These are phyloP conservation scores for Istiophorus platypterus DNA, from an alignment of 2,113 vertebrate genomes.

Conservation along the genomic window DNA sequence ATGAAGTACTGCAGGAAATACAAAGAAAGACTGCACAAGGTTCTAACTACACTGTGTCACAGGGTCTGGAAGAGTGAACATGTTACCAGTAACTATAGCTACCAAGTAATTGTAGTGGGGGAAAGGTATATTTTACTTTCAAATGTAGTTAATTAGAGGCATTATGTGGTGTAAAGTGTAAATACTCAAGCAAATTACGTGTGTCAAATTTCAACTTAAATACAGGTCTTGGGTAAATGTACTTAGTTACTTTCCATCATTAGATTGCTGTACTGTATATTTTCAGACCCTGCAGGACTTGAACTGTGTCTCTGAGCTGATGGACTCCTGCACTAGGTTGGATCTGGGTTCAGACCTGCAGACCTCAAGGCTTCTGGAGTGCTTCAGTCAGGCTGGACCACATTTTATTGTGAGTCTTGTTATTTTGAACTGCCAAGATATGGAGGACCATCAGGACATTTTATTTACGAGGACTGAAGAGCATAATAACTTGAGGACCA, in stretches of 20 bases:
- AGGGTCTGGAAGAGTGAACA: background rate
- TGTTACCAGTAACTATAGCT: background rate
- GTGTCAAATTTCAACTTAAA: too few relatives aligned
- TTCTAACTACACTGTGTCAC: background rate
- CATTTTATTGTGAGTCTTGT: constrained; percentile 85
- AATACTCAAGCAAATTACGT: too few relatives aligned
- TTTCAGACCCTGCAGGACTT: constrained; percentile 62
- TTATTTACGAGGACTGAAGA: too few relatives aligned
- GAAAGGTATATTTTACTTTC: too few relatives aligned
- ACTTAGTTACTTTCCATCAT: background rate
- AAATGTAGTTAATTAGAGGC: background rate
- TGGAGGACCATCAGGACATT: background rate
- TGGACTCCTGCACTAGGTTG: constrained; percentile 62
- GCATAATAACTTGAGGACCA: too few relatives aligned
- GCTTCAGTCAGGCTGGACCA: constrained; percentile 86
- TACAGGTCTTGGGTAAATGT: too few relatives aligned
- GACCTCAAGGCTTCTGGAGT: constrained; percentile 82
- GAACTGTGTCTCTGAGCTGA: constrained; percentile 52
- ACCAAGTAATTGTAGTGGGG: too few relatives aligned
- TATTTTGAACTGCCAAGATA: background rate
- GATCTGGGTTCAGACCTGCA: constrained; percentile 68
- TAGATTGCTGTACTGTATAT: background rate
- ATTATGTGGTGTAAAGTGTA: too few relatives aligned
- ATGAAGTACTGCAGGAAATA: constrained; percentile 13
- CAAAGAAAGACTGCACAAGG: constrained; percentile 57